Evolutionary conservation across 2,888 invertebrate genomes (phyloP).

Genomic region (Epinotia ramella): DNA sequence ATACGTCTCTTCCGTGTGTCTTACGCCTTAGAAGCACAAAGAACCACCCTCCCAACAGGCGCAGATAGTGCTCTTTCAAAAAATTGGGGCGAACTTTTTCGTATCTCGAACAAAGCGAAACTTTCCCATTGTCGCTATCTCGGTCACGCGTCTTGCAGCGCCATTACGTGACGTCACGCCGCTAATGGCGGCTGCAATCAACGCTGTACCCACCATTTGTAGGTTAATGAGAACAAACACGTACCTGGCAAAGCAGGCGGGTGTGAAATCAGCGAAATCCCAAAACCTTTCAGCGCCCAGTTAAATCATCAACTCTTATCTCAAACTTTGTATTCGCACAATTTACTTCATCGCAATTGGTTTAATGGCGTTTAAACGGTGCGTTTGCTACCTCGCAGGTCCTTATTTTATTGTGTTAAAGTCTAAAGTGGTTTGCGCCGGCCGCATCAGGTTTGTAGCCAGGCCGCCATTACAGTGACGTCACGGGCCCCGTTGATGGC

Average conservation of each 20-base stretch:
- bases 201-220: slow-evolving; percentile 43
- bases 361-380: slow-evolving; percentile 37
- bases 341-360: slow-evolving; percentile 42
- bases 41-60: neutral
- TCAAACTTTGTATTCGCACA: slow-evolving; percentile 41
- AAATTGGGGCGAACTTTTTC: slow-evolving; percentile 39
- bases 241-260: slow-evolving; percentile 1
- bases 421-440: neutral
- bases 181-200: slow-evolving; percentile 47
- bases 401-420: neutral
- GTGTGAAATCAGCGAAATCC: slow-evolving; percentile 25
- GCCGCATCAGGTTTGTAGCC: slow-evolving; percentile 7
- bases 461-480: slow-evolving; percentile 39
- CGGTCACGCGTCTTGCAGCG: slow-evolving; percentile 44
- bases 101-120: slow-evolving; percentile 48
- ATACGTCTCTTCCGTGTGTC: neutral
- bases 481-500: slow-evolving; percentile 40
- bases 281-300: slow-evolving; percentile 35
- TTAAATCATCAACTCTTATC: slow-evolving; percentile 40
- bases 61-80: slow-evolving; percentile 23
- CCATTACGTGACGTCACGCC: slow-evolving; percentile 50
- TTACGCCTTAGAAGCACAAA: slow-evolving; percentile 12
- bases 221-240: slow-evolving; percentile 38
- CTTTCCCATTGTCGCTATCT: slow-evolving; percentile 49
- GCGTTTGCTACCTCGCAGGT: neutral